A percentile compares a stretch with the other conserved stretches of the same genome.
These are phyloP conservation scores for Larimichthys crocea DNA, from an alignment of 2,113 vertebrate genomes.

Conservation along the genomic window DNA sequence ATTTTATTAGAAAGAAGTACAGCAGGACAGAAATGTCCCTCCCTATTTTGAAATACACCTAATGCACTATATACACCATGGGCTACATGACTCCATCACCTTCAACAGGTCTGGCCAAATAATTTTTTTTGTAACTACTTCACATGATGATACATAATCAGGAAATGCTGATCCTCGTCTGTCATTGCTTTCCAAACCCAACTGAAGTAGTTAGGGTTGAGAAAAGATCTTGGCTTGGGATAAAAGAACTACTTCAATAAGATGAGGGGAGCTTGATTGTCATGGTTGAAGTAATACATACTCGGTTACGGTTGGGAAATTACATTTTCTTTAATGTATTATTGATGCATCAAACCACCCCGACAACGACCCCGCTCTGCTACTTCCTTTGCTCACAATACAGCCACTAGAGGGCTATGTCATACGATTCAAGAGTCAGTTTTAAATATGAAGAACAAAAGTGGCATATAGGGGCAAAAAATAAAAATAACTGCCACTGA, in stretches of 20 bases:
- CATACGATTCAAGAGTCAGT: not conserved
- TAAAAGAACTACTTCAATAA: not conserved
- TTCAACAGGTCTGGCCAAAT: not conserved
- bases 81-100: not conserved
- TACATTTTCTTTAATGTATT: too few relatives aligned
- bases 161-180: not conserved
- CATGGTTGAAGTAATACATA: too few relatives aligned
- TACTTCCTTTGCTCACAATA: not conserved
- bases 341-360: too few relatives aligned
- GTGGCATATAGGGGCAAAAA: constrained; percentile 3
- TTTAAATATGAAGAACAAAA: constrained; percentile 27
- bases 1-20: not conserved
- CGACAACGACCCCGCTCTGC: too few relatives aligned
- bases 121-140: not conserved
- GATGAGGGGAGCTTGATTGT: not conserved
- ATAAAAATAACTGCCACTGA: constrained; percentile 38
- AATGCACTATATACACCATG: not conserved
- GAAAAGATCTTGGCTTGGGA: not conserved
- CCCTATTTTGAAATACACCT: too few relatives aligned
- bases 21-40: too few relatives aligned
- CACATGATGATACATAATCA: not conserved
- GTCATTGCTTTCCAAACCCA: not conserved
- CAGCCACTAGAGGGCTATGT: not conserved
- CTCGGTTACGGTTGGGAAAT: too few relatives aligned
- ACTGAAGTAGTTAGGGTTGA: too few relatives aligned